Conservation (phyloP, 2,888 invertebrate genomes). For the Bibio marci region DNA sequence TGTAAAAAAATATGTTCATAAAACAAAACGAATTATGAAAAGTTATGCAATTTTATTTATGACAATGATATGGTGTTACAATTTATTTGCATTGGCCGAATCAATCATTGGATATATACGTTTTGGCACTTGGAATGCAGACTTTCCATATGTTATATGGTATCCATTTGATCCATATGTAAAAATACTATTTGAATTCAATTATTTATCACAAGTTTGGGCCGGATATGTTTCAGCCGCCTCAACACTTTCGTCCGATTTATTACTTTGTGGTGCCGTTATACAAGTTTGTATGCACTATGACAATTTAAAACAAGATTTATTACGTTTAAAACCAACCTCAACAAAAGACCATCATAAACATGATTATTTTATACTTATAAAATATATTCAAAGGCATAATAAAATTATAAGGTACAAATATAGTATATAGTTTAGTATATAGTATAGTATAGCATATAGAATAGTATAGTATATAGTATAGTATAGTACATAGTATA, state of each 20-base stretch:
- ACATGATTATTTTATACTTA: neutral
- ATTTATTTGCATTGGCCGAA: neutral
- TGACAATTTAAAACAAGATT: constrained; percentile 12
- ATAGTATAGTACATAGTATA: too few relatives aligned
- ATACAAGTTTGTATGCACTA: constrained; percentile 24
- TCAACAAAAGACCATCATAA: constrained; percentile 8
- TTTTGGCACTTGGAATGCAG: neutral
- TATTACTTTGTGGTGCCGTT: constrained; percentile 19
- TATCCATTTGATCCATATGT: neutral
- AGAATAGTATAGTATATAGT: too few relatives aligned
- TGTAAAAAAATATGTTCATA: neutral
- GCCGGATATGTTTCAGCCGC: constrained; percentile 17
- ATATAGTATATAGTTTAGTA: too few relatives aligned
- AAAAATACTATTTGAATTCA: neutral
- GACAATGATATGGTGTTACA: constrained; percentile 1
- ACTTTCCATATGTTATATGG: constrained; percentile 1
- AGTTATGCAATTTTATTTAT: neutral
- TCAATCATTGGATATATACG: neutral
- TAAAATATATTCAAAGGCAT: neutral
- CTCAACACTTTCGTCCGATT: constrained; percentile 19
- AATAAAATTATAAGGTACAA: constrained; percentile 1
- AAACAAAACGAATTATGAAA: neutral
- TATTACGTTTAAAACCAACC: constrained; percentile 13
- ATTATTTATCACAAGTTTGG: neutral
- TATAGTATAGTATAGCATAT: too few relatives aligned